A percentile compares a stretch with the other conserved stretches of the same genome.
These are phyloP conservation scores for Tangara arthus DNA, from an alignment of 2,797 vertebrate genomes.

Conservation along the genomic window DNA sequence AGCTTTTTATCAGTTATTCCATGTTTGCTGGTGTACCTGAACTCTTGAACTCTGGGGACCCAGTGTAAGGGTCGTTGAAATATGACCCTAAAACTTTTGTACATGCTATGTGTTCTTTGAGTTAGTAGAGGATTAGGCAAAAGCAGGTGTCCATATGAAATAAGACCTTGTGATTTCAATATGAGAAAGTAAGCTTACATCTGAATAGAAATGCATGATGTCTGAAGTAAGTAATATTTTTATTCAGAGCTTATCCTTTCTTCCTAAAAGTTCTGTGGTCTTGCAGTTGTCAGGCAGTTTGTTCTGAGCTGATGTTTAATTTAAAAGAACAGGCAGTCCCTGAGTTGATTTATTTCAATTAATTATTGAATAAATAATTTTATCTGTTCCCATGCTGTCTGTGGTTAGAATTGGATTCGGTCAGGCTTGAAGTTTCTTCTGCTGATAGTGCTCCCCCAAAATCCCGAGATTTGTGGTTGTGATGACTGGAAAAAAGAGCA, in stretches of 20 bases:
- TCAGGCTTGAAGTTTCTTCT: not conserved
- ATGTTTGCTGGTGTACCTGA: not conserved
- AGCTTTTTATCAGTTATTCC: not conserved
- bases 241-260: not conserved
- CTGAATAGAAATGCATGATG: not conserved
- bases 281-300: not conserved
- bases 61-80: not conserved
- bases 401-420: not conserved
- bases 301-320: not conserved
- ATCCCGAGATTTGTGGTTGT: not conserved
- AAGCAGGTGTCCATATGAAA: not conserved
- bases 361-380: not conserved
- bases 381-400: not conserved
- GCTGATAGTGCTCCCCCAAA: not conserved
- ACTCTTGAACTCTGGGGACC: not conserved
- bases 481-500: not conserved
- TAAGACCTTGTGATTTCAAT: not conserved
- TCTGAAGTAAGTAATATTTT: not conserved
- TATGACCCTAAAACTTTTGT: not conserved
- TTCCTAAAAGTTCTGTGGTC: not conserved
- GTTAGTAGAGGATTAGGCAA: not conserved
- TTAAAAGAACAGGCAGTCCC: not conserved
- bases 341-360: not conserved
- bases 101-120: not conserved
- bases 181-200: not conserved